These are phyloP conservation scores for Wiebesia pumilae DNA, from an alignment of 1,140 invertebrate genomes.

Conservation along the genomic window DNA sequence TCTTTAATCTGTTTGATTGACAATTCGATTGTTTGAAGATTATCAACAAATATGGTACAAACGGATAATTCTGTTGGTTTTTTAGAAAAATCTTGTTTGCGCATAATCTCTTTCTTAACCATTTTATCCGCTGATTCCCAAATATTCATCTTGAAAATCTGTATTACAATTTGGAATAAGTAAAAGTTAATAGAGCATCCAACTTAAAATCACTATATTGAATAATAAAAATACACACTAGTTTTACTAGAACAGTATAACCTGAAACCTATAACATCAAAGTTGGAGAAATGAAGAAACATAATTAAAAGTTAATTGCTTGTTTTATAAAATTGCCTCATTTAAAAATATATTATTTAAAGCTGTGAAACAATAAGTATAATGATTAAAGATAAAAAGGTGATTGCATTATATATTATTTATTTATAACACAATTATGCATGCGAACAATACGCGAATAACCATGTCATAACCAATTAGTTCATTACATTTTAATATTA, in stretches of 20 bases:
- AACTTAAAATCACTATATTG: neutral
- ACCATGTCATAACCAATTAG: neutral
- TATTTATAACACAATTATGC: no score
- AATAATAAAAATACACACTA: neutral
- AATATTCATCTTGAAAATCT: neutral
- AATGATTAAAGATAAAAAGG: neutral
- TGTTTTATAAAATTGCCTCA: no score
- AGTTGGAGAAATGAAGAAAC: neutral
- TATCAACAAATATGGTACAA: conserved; percentile 62
- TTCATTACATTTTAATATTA: no score
- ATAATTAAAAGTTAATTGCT: no score
- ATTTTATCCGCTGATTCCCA: conserved; percentile 64
- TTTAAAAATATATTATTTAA: neutral
- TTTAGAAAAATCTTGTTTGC: conserved; percentile 58
- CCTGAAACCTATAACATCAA: neutral
- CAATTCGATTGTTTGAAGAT: conserved; percentile 53
- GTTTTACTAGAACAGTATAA: neutral
- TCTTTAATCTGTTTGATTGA: conserved; percentile 53
- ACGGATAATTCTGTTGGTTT: conserved; percentile 63
- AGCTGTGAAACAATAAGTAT: neutral
- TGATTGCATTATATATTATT: neutral
- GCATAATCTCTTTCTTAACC: conserved; percentile 65
- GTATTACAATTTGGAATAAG: neutral
- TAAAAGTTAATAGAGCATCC: neutral
- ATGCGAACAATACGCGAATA: neutral